Conservation (phyloP, 2,113 vertebrate genomes). For the Pyrgilauda ruficollis region DNA sequence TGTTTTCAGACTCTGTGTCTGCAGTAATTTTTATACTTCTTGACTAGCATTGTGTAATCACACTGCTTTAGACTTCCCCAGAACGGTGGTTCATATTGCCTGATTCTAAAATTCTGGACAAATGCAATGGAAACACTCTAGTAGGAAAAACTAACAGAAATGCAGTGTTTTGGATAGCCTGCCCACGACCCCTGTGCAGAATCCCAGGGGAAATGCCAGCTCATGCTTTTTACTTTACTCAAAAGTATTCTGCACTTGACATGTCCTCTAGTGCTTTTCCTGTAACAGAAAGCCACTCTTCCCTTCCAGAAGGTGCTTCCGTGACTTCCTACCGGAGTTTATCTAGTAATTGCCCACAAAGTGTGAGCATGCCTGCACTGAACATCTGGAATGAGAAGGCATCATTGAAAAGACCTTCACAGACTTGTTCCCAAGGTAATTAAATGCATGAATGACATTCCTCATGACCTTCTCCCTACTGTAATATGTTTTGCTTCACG, state of each 20-base stretch:
- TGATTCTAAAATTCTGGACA: conserved; percentile 7
- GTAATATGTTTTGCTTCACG: background rate
- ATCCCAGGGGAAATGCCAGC: background rate
- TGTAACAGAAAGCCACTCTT: background rate
- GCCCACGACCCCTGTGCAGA: background rate
- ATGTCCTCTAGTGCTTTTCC: background rate
- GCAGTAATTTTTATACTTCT: conserved; percentile 20
- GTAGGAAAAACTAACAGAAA: background rate
- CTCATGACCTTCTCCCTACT: background rate
- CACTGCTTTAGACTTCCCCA: conserved; percentile 9
- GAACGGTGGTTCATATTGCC: conserved; percentile 4
- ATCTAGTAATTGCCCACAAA: background rate
- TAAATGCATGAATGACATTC: background rate
- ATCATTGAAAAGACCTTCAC: background rate
- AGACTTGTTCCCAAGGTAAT: background rate
- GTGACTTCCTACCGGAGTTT: background rate
- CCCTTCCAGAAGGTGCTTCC: background rate
- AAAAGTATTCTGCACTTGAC: background rate
- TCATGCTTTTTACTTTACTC: background rate
- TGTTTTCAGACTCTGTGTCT: background rate
- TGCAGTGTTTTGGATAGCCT: background rate
- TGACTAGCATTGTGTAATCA: background rate
- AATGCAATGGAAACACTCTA: background rate
- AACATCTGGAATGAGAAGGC: background rate
- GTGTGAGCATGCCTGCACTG: background rate